Base-by-base conservation (phyloP, 2,797 vertebrate species). In the Dendrocincla fuliginosa region DNA sequence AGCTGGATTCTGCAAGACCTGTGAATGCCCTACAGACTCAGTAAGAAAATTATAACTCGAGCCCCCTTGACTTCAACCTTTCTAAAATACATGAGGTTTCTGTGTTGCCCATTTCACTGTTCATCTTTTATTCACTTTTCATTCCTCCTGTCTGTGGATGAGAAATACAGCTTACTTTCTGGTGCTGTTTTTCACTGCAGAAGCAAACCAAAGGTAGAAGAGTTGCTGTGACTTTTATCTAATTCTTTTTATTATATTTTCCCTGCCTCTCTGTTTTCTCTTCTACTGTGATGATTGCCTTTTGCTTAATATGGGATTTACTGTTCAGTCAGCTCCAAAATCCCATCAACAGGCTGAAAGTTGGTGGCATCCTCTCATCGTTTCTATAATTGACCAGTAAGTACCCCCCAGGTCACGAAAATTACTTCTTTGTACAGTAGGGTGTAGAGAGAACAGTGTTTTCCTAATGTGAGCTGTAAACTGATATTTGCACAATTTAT, bases 401-500 rank as follows among this genome's bases (percentile, higher is more conserved):
- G 73, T 88, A 73, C 50, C 57, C 42, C 87, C 39, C 23, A 63
- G 65, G 50, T 65, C 75, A 78, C 50, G 65, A 39, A 93, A 87
- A 71, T 86, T 52, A 64, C 61, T 92, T 32, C 25, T 64, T 89
- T 6, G 1, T 87, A 78, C 71, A 37, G 64, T 49, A 71, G 79
- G 16, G 35, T 76, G 63, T 84, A 69, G 53, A 65, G 52, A 86
- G 65, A 85, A 12, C 22, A 56, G 69, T 47, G 16, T 80, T 91
- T 78, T 79, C 32, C 75, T 91, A 39, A 59, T 69, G 50, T 81
- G 89, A 83, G 64, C 28, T 77, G 46, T 87, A 78, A 96, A 85
- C 52, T 91, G 65, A 6, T 91, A 91, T 80, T 87, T 96, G 64
- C 32, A 84, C 50, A 37, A 69, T 89, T 85, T 92, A 94, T 91